A percentile compares a stretch with the other conserved stretches of the same genome.
Evolutionary conservation across 2,888 invertebrate genomes (phyloP).

Genomic region (Brachyptera putata): DNA sequence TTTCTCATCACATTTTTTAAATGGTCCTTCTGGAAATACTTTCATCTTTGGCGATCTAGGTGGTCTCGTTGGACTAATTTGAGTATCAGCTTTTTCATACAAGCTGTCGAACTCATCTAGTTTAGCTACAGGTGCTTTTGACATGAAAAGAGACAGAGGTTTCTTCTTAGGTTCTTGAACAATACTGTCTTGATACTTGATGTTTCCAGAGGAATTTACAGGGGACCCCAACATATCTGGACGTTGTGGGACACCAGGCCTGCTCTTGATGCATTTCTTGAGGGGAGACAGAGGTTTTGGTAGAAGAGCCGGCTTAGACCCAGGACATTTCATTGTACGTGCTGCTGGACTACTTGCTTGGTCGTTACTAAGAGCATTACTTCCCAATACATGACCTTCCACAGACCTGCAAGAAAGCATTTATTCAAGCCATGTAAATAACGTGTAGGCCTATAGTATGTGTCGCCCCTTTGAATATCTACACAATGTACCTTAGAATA

Average conservation of each 20-base stretch:
- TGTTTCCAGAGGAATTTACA: neutral
- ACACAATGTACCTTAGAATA: no score
- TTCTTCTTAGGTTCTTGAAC: neutral
- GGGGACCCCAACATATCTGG: neutral
- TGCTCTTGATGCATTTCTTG: no score
- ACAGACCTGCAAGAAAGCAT: no score
- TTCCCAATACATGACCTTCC: no score
- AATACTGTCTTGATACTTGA: neutral
- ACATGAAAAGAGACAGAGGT: neutral
- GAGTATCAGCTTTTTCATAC: neutral
- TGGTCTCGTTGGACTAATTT: slow-evolving; percentile 24
- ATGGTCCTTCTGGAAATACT: slow-evolving; percentile 22
- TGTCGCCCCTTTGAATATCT: no score
- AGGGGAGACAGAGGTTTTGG: slow-evolving; percentile 27
- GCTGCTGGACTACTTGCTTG: no score
- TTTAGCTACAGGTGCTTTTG: slow-evolving; percentile 28
- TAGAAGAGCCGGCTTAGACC: slow-evolving; percentile 28
- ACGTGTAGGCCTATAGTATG: no score
- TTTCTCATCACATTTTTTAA: neutral
- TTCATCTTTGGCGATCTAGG: slow-evolving; percentile 31
- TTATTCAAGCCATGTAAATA: no score
- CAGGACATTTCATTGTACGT: no score
- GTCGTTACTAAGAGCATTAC: no score
- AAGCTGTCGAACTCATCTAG: slow-evolving; percentile 28
- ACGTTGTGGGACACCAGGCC: slow-evolving; percentile 1